A percentile compares a stretch with the other conserved stretches of the same genome.
Evolutionary conservation across 2,888 invertebrate species (phyloP).

Genomic region (Meta bourneti): DNA sequence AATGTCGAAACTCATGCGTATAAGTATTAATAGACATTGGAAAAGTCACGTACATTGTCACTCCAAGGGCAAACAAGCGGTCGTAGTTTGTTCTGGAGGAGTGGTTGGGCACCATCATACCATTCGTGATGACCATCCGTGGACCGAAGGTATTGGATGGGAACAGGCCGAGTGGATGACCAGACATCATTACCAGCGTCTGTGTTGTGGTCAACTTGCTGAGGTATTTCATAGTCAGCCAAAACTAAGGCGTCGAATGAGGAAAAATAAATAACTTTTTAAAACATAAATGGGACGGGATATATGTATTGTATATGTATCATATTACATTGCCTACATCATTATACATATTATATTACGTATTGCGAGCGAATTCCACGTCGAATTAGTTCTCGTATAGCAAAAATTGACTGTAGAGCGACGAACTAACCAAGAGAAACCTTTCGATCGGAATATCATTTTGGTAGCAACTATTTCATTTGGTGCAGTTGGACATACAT

Average conservation of each 20-base stretch:
- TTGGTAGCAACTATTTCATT: no score
- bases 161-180: constrained; percentile 85
- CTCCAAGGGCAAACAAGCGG: constrained; percentile 84
- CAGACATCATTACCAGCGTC: constrained; percentile 84
- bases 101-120: constrained; percentile 85
- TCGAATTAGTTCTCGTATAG: no score
- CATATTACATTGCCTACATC: no score
- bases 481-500: no score
- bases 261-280: background rate
- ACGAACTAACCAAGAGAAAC: no score
- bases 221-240: constrained; percentile 83
- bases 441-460: no score
- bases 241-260: constrained; percentile 82
- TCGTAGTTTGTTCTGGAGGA: constrained; percentile 84
- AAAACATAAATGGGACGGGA: background rate
- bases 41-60: constrained; percentile 82
- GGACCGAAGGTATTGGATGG: constrained; percentile 82
- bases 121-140: constrained; percentile 84
- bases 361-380: no score
- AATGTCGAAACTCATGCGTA: no score
- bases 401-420: no score
- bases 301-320: no score
- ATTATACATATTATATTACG: no score
- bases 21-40: background rate
- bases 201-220: constrained; percentile 83